phyloP scores from a whole-genome alignment of 2,797 vertebrate species.

The Clarias platycephalus region DNA sequence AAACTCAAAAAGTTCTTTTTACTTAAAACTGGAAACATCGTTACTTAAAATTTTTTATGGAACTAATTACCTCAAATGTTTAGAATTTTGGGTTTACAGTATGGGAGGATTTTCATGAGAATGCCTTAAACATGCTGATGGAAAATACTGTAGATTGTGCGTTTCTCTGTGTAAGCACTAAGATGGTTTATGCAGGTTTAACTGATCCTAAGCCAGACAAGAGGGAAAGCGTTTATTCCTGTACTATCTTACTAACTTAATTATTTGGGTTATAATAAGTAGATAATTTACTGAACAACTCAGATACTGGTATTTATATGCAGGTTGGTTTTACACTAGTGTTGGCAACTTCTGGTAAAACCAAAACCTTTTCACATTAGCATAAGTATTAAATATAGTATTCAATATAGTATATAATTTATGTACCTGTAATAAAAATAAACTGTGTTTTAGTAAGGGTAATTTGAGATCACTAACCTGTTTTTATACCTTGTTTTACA shows the following conservation, averaged over 20 bases:
- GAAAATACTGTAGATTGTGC: not conserved
- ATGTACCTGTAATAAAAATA: not conserved
- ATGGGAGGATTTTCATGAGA: not conserved
- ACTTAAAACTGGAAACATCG: too few relatives aligned
- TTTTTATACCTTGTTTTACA: constrained; percentile 23
- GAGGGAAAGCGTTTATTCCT: not conserved
- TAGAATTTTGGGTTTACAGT: too few relatives aligned
- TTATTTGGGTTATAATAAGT: not conserved
- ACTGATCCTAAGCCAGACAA: not conserved
- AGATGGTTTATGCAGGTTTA: not conserved
- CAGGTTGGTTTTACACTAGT: not conserved
- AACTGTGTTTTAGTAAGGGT: not conserved
- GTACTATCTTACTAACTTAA: not conserved
- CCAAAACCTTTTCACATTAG: not conserved
- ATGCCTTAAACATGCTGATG: not conserved
- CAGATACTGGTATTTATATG: not conserved
- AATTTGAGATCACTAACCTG: not conserved
- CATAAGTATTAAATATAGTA: too few relatives aligned
- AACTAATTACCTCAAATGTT: too few relatives aligned
- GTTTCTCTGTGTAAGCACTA: not conserved
- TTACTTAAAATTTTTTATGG: too few relatives aligned
- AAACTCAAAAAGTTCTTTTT: too few relatives aligned
- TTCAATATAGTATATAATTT: too few relatives aligned
- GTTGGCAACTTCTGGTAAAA: not conserved
- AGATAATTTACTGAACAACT: not conserved